Evolutionary conservation across 2,113 vertebrate genomes (phyloP).

Genomic region (Pholis gunnellus): DNA sequence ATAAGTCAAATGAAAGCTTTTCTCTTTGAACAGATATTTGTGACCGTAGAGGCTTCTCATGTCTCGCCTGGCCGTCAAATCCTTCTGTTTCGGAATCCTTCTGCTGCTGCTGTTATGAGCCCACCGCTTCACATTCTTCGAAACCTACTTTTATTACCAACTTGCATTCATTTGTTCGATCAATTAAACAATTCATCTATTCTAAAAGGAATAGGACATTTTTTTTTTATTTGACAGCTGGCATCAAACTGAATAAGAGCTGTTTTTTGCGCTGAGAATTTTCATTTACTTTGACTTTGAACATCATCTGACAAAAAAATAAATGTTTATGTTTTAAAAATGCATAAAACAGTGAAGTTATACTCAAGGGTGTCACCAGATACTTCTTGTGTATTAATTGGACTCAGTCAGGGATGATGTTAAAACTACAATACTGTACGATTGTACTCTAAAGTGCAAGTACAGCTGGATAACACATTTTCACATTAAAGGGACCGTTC

Average conservation of each 20-base stretch:
- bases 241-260: conserved; percentile 27
- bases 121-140: conserved; percentile 24
- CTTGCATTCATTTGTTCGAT: neutral
- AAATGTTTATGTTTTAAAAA: conserved; percentile 46
- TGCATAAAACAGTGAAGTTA: conserved; percentile 29
- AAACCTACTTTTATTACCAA: conserved; percentile 8
- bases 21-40: conserved; percentile 44
- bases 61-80: conserved; percentile 54
- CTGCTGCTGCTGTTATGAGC: neutral
- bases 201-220: conserved; percentile 21
- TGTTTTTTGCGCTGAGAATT: neutral
- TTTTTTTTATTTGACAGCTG: conserved; percentile 26
- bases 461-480: neutral
- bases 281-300: conserved; percentile 44
- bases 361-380: conserved; percentile 17
- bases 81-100: conserved; percentile 45
- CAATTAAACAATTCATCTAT: neutral
- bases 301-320: conserved; percentile 27
- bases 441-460: conserved; percentile 3
- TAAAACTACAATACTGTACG: conserved; percentile 13
- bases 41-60: conserved; percentile 25
- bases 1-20: conserved; percentile 38
- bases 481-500: neutral
- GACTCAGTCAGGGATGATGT: conserved; percentile 40
- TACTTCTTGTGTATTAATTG: conserved; percentile 55